These are phyloP conservation scores for Desoria tigrina DNA, from an alignment of 2,888 invertebrate genomes.

Conservation along the genomic window DNA sequence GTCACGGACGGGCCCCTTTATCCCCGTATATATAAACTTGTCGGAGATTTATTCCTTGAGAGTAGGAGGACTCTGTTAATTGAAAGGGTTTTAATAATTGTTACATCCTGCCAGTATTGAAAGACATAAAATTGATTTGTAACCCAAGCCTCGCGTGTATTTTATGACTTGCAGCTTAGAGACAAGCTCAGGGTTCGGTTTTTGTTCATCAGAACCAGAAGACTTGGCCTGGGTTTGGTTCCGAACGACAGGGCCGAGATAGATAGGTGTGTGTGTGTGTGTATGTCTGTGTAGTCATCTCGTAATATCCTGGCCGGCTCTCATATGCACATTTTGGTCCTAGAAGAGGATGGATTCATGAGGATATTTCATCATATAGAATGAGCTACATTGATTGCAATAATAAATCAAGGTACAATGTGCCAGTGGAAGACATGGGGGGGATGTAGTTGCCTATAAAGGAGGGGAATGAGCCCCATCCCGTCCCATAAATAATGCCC, in stretches of 20 bases:
- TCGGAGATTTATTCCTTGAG: slow-evolving; percentile 16
- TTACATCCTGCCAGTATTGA: slow-evolving; percentile 13
- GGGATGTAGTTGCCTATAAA: slow-evolving; percentile 44
- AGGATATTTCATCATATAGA: slow-evolving; percentile 8
- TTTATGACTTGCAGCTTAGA: slow-evolving; percentile 12
- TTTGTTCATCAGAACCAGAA: too few relatives aligned
- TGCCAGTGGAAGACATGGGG: slow-evolving; percentile 29
- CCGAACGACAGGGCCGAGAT: slow-evolving; percentile 11
- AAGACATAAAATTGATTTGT: slow-evolving; percentile 28
- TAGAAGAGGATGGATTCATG: slow-evolving; percentile 3
- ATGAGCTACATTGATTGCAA: slow-evolving; percentile 46
- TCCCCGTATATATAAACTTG: too few relatives aligned
- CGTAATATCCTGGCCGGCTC: background rate
- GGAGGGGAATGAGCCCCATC: slow-evolving; percentile 40
- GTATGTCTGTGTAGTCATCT: background rate
- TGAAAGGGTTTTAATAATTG: slow-evolving; percentile 25
- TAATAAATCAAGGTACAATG: slow-evolving; percentile 47
- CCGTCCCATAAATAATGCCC: slow-evolving; percentile 52
- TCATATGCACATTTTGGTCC: background rate
- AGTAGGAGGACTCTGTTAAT: slow-evolving; percentile 24
- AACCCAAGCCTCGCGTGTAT: slow-evolving; percentile 15
- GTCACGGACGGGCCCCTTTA: too few relatives aligned
- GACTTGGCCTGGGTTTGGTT: too few relatives aligned
- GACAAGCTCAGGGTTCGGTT: too few relatives aligned
- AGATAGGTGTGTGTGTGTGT: slow-evolving; percentile 16